Evolutionary conservation across 2,113 vertebrate genomes (phyloP).

Genomic region (Nematolebias whitei): DNA sequence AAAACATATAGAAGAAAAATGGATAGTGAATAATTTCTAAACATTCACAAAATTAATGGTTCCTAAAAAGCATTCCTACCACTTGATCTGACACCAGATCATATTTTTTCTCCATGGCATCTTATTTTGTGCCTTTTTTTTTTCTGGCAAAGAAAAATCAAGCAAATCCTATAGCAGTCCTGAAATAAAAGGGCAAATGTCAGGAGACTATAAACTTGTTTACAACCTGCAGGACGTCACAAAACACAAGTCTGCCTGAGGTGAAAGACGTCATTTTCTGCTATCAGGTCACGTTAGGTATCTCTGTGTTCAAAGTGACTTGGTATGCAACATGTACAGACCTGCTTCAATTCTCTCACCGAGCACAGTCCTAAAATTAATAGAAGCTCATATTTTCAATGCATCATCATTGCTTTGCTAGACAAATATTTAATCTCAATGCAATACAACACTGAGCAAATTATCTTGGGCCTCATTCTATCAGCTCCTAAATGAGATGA

Average conservation of each 20-base stretch:
- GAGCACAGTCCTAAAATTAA: conserved; percentile 46
- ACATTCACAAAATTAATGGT: conserved; percentile 7
- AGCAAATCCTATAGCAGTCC: conserved; percentile 29
- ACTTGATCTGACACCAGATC: conserved; percentile 50
- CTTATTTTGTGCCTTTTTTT: conserved; percentile 27
- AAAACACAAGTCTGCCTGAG: conserved; percentile 62
- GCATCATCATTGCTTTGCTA: conserved; percentile 68
- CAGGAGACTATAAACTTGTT: conserved; percentile 66
- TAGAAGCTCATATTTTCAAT: conserved; percentile 57
- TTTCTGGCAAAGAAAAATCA: conserved; percentile 59
- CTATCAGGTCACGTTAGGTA: conserved; percentile 57
- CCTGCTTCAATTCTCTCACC: conserved; percentile 26
- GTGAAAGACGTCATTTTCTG: conserved; percentile 67
- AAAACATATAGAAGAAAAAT: too few species aligned
- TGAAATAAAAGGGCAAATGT: conserved; percentile 70
- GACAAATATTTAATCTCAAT: conserved; percentile 72
- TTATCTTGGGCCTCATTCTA: conserved; percentile 67
- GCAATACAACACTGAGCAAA: conserved; percentile 51
- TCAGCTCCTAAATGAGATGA: conserved; percentile 74
- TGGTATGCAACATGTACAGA: conserved; percentile 64
- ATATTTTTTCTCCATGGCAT: conserved; percentile 36
- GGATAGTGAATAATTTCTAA: too few species aligned
- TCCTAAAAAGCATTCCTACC: conserved; percentile 31
- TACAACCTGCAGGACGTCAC: conserved; percentile 71
- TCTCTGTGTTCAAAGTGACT: conserved; percentile 27